Percentiles rank a stretch among this genome's conserved stretches.
These are phyloP conservation scores for Sylvietta virens DNA, from an alignment of 2,113 vertebrate genomes.

Conservation along the genomic window DNA sequence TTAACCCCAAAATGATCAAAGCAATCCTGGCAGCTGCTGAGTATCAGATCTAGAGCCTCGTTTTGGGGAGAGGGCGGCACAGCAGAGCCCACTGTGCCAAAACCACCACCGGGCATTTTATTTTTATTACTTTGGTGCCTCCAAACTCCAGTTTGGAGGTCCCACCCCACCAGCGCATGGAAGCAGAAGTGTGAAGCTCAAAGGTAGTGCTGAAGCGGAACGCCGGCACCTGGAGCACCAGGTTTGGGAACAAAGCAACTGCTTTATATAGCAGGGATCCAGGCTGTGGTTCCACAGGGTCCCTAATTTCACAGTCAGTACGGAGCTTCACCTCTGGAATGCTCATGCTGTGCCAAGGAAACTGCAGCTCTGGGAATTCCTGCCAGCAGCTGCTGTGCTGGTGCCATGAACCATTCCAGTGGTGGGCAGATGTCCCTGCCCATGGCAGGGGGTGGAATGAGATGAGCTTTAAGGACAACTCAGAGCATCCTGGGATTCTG, in stretches of 20 bases:
- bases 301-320: not conserved
- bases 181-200: not conserved
- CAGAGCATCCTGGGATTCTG: rapidly evolving
- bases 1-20: not conserved
- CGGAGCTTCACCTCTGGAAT: not conserved
- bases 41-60: not conserved
- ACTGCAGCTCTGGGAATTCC: not conserved
- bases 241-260: not conserved
- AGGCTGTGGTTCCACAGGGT: not conserved
- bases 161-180: not conserved
- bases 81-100: not conserved
- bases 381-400: rapidly evolving
- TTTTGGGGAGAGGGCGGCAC: not conserved
- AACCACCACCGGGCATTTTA: not conserved
- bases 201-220: not conserved
- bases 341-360: rapidly evolving
- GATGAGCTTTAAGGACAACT: not conserved
- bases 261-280: not conserved
- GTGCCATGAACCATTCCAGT: not conserved
- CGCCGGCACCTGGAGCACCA: not conserved
- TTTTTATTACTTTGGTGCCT: not conserved
- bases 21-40: not conserved
- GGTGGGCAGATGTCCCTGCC: not conserved
- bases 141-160: not conserved
- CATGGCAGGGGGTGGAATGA: not conserved